phyloP scores from a whole-genome alignment of 2,888 invertebrate genomes.

The Eucera pruinosa region DNA sequence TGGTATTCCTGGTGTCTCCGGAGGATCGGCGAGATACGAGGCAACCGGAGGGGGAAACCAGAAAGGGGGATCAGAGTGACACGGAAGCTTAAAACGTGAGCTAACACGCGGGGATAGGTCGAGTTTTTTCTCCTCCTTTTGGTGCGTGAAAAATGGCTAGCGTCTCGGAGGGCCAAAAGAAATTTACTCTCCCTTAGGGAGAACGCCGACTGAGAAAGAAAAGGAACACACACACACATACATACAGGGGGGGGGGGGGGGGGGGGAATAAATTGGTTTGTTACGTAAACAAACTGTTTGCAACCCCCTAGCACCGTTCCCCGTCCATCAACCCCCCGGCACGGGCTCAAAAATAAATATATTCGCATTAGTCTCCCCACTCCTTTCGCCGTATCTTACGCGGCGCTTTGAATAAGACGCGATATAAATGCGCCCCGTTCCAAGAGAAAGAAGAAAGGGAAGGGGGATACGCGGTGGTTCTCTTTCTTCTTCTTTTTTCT shows the following conservation, averaged over 20 bases:
- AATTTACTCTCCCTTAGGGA: conserved; percentile 64
- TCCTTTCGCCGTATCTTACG: conserved; percentile 36
- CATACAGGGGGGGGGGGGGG: too few relatives aligned
- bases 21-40: conserved; percentile 19
- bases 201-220: not conserved
- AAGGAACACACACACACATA: too few relatives aligned
- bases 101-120: conserved; percentile 18
- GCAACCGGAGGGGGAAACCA: not conserved
- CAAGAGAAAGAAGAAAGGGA: not conserved
- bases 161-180: conserved; percentile 35
- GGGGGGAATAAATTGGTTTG: conserved; percentile 67
- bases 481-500: not conserved
- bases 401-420: conserved; percentile 38
- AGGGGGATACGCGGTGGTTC: too few relatives aligned
- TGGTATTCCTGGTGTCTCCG: conserved; percentile 60
- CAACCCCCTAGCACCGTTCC: conserved; percentile 12
- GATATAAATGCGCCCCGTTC: conserved; percentile 36
- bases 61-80: conserved; percentile 1
- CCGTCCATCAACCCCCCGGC: conserved; percentile 36
- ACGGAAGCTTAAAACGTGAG: conserved; percentile 29
- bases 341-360: conserved; percentile 48
- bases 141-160: conserved; percentile 59
- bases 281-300: conserved; percentile 64
- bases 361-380: conserved; percentile 39
- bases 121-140: conserved; percentile 26